Conservation (phyloP, 1,140 invertebrate genomes). For the Metaphire vulgaris region DNA sequence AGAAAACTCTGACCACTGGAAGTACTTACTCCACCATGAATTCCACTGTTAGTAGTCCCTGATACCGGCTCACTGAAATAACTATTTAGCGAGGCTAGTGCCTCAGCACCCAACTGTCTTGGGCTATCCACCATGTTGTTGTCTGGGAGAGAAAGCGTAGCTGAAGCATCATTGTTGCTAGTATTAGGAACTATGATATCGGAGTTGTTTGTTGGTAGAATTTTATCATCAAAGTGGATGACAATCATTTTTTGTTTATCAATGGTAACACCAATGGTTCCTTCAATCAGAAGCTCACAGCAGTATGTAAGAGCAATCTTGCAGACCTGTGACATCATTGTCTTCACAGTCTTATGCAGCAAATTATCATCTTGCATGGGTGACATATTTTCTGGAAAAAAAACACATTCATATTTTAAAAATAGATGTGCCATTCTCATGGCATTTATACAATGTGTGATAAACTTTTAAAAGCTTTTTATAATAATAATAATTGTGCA, state of each 20-base stretch:
- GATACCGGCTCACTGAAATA: conserved; percentile 8
- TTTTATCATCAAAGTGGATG: conserved; percentile 23
- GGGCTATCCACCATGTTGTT: not conserved
- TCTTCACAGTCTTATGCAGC: conserved; percentile 21
- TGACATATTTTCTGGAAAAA: not conserved
- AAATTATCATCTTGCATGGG: not conserved
- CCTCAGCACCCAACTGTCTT: conserved; percentile 12
- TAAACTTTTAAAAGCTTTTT: no score
- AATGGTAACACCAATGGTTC: conserved; percentile 25
- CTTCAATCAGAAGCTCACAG: conserved; percentile 21
- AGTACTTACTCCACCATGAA: not conserved
- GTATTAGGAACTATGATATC: not conserved
- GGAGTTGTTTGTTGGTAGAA: not conserved
- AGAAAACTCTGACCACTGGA: not conserved
- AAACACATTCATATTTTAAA: not conserved
- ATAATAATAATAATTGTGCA: no score
- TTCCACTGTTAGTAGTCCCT: not conserved
- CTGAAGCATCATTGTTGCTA: not conserved
- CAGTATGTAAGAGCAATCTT: conserved; percentile 11
- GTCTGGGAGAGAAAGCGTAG: not conserved
- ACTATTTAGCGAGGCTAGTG: conserved; percentile 4
- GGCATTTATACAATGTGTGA: no score
- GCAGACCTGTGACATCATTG: conserved; percentile 21
- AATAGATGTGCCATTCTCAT: no score
- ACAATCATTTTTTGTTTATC: conserved; percentile 21